Evolutionary conservation across 1,140 invertebrate species (phyloP).

Genomic region (Caenorhabditis briggsae): DNA sequence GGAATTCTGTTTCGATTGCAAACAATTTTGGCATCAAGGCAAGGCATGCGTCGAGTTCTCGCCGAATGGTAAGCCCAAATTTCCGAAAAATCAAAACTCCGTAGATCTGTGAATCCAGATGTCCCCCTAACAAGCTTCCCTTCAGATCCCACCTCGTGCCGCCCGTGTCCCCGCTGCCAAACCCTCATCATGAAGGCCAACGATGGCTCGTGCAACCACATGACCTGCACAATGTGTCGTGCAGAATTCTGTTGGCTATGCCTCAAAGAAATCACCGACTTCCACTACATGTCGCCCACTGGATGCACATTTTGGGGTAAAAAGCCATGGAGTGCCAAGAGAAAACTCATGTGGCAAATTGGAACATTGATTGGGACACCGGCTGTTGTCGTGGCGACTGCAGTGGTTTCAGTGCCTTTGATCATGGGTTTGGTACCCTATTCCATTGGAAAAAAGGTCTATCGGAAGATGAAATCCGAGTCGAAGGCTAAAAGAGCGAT

Average conservation of each 20-base stretch:
- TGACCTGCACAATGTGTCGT: constrained; percentile 93
- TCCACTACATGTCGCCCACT: constrained; percentile 96
- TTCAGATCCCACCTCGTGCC: constrained; percentile 4
- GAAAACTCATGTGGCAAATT: constrained; percentile 96
- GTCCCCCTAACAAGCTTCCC: no score
- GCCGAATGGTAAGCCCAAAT: neutral
- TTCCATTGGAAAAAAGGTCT: constrained; percentile 84
- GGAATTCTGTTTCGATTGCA: constrained; percentile 1
- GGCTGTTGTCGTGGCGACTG: constrained; percentile 92
- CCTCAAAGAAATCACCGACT: constrained; percentile 96
- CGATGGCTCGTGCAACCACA: constrained; percentile 96
- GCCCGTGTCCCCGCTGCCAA: constrained; percentile 84
- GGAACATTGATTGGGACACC: constrained; percentile 83
- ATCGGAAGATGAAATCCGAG: constrained; percentile 70
- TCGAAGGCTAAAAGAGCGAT: constrained; percentile 84
- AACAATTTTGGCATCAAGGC: neutral
- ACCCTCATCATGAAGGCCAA: constrained; percentile 96
- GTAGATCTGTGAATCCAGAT: neutral
- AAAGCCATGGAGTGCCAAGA: constrained; percentile 97
- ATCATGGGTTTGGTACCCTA: constrained; percentile 92
- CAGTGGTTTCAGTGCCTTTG: constrained; percentile 93
- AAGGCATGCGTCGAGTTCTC: neutral
- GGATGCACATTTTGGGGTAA: constrained; percentile 99
- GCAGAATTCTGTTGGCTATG: constrained; percentile 99
- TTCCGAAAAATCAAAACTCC: neutral